Conservation (phyloP, 1,140 invertebrate genomes). For the Drosophila repleta region DNA sequence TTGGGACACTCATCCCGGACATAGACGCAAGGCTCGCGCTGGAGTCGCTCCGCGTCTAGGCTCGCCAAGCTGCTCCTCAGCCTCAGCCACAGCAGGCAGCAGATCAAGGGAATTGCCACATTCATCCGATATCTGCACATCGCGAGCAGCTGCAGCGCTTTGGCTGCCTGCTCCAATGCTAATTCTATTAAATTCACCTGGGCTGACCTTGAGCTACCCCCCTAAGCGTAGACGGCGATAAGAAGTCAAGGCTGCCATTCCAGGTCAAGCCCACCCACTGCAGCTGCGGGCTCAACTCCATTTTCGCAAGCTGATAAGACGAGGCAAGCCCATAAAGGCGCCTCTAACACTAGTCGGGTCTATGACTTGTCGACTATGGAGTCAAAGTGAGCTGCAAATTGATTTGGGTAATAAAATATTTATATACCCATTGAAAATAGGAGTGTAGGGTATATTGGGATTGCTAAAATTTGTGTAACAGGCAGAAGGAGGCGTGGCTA, state of each 20-base stretch:
- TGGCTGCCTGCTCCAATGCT: constrained; percentile 36
- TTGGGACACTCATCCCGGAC: constrained; percentile 65
- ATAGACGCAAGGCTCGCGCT: constrained; percentile 52
- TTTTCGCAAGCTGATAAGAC: constrained; percentile 1
- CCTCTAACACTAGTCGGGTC: background rate
- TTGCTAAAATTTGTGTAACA: too few relatives aligned
- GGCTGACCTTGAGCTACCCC: constrained; percentile 35
- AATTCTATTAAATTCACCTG: constrained; percentile 58
- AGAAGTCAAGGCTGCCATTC: constrained; percentile 53
- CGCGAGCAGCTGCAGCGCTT: constrained; percentile 36
- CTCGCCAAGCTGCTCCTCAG: constrained; percentile 5
- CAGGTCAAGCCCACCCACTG: constrained; percentile 36
- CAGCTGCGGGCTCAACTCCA: constrained; percentile 27
- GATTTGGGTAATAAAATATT: too few relatives aligned
- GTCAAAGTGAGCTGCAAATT: too few relatives aligned
- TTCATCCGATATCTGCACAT: constrained; percentile 53
- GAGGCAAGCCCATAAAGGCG: background rate
- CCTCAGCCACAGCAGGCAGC: background rate
- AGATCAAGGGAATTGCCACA: constrained; percentile 7
- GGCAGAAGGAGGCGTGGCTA: too few relatives aligned
- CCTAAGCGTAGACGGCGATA: constrained; percentile 36
- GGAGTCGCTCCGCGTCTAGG: constrained; percentile 27
- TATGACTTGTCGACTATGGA: too few relatives aligned
- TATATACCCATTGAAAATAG: too few relatives aligned
- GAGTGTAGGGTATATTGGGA: too few relatives aligned